Evolutionary conservation across 2,113 vertebrate species (phyloP).

Genomic region (Budorcas taxicolor): DNA sequence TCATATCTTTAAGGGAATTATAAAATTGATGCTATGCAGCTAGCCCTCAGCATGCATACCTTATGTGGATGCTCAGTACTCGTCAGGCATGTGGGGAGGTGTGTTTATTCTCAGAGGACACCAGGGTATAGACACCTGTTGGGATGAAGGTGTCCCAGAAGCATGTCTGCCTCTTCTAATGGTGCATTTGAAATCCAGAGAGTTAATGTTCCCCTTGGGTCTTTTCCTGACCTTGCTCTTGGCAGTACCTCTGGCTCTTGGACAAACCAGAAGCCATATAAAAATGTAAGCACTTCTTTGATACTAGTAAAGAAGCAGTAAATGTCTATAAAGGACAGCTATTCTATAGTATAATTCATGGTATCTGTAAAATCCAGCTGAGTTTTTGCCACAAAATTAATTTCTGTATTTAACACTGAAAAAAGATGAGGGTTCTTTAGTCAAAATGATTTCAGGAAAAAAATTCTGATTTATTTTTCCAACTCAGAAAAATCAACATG

Average conservation of each 20-base stretch:
- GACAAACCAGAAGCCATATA: background rate
- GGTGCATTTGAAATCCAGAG: background rate
- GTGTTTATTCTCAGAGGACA: background rate
- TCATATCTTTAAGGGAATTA: background rate
- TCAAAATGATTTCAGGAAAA: slow-evolving; percentile 12
- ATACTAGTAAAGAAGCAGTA: background rate
- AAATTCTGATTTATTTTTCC: slow-evolving; percentile 4
- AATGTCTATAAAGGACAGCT: background rate
- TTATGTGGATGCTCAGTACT: background rate
- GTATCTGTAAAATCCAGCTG: background rate
- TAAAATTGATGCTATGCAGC: background rate
- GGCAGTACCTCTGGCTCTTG: background rate
- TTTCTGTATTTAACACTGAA: background rate
- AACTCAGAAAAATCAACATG: background rate
- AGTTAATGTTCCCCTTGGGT: background rate
- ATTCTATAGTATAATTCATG: background rate
- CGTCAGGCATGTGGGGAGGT: background rate
- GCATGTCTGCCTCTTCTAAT: background rate
- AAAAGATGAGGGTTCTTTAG: background rate
- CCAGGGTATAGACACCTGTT: background rate
- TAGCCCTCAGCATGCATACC: background rate
- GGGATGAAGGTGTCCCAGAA: background rate
- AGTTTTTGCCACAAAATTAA: background rate
- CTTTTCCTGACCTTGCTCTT: background rate
- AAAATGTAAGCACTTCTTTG: background rate